Base-by-base conservation (phyloP, 2,113 vertebrate species). In the Lasiurus cinereus region DNA sequence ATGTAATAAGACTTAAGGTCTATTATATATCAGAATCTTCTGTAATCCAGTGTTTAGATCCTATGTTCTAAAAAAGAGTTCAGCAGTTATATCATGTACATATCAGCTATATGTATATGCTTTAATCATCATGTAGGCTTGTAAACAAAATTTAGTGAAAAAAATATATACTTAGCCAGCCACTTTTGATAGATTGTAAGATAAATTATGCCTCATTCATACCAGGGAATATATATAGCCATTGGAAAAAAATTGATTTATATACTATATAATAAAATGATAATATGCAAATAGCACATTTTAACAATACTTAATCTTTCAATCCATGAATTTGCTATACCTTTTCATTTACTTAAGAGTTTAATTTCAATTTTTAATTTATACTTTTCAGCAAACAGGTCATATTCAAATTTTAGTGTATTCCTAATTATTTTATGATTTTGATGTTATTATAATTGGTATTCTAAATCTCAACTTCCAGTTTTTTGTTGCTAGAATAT, bases 281-380 rank as follows among this genome's bases (percentile, higher is more conserved):
- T 52, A 52, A 52, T 52, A 52, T 52, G 50, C 14, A 52, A 52
- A 39, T 39, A 39, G 39, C 39, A 39, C 39, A 39, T 39, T 39
- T 39, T 39, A 39, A 39, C 39, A 39, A 39, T 39, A 39, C 39
- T 39, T 93, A 36, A 56, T 89, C 54, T 86, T 90, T 90, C 22
- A 88, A 64, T 76, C n/a, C 19, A 46, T 69, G 36, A 90, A 93
- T 90, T 94, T 92, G 36, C 29, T 70, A 6, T 90, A 70, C 78
- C 73, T 83, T 94, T 91, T 74, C 83, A 89, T 36, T 76, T 91
- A 83, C 46, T 76, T 93, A 83, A 31, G 64, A 93, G 69, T 84
- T 83, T 93, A 85, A 82, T 93, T 95, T 78, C 86, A 64, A 48
- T 90, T 80, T 94, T 78, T 89, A 64, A 48, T 90, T 80, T 94